Evolutionary conservation across 1,140 invertebrate genomes (phyloP).

Genomic region (Trypoxylus dichotomus): DNA sequence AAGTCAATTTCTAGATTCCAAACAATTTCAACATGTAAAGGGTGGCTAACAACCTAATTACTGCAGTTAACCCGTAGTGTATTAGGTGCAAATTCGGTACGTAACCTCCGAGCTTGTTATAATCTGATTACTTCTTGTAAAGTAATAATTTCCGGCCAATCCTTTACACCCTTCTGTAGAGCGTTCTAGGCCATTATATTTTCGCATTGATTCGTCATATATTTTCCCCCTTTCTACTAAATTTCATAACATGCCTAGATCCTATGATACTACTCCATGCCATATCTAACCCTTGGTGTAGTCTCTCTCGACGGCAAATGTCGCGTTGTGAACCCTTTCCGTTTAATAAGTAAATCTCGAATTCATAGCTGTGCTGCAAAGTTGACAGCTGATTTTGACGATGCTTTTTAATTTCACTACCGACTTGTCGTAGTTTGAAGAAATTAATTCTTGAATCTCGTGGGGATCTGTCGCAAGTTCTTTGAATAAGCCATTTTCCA

Average conservation of each 20-base stretch:
- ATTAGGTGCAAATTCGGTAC: conserved; percentile 32
- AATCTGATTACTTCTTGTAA: conserved; percentile 32
- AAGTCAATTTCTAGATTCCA: conserved; percentile 13
- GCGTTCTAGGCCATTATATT: conserved; percentile 15
- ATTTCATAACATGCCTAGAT: background rate
- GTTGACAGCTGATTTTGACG: conserved; percentile 7
- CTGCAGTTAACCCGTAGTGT: conserved; percentile 19
- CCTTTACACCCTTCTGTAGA: background rate
- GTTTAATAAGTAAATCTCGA: conserved; percentile 16
- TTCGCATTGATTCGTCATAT: conserved; percentile 25
- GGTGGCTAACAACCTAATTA: conserved; percentile 26
- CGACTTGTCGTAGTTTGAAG: conserved; percentile 18
- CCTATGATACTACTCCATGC: background rate
- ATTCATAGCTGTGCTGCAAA: conserved; percentile 12
- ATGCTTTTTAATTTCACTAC: conserved; percentile 19
- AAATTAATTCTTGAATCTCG: conserved; percentile 26
- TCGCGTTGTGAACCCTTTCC: background rate
- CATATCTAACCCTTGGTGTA: background rate
- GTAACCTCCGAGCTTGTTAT: conserved; percentile 24
- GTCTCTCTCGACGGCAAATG: background rate
- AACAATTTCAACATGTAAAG: background rate
- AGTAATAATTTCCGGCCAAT: conserved; percentile 34
- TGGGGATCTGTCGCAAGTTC: background rate
- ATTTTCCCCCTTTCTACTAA: background rate
- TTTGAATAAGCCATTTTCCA: conserved; percentile 4